phyloP scores from a whole-genome alignment of 2,888 invertebrate species.

The Andrena flavipes region DNA sequence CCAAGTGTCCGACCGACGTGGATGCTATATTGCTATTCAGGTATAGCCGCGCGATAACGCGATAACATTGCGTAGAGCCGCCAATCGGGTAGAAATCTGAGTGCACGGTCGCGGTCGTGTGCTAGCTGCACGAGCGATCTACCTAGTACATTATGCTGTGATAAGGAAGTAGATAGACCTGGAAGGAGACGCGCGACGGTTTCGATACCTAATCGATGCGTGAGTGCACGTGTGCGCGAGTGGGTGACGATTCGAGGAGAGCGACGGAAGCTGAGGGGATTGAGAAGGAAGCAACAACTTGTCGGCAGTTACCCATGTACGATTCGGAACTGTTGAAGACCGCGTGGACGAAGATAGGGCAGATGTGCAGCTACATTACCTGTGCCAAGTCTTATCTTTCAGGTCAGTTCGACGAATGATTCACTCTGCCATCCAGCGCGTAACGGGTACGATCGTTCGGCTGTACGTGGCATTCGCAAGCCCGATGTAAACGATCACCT shows the following conservation, averaged over 20 bases:
- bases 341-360: constrained; percentile 81
- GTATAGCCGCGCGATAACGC: not conserved
- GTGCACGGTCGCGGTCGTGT: not conserved
- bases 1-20: not conserved
- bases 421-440: not conserved
- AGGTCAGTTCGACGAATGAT: constrained; percentile 73
- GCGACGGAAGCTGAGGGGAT: constrained; percentile 22
- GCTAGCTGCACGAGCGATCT: not conserved
- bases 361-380: constrained; percentile 82
- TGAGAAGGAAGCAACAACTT: constrained; percentile 26
- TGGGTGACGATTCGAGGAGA: constrained; percentile 8
- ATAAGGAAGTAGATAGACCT: not conserved
- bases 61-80: not conserved
- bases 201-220: not conserved
- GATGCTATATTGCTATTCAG: no score
- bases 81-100: not conserved
- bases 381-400: constrained; percentile 81
- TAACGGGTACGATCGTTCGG: not conserved
- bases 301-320: constrained; percentile 73
- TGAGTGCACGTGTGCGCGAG: constrained; percentile 23
- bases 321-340: constrained; percentile 79
- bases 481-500: no score
- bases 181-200: not conserved
- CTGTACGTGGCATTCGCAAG: not conserved
- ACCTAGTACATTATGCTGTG: not conserved